Evolutionary conservation across 2,888 invertebrate genomes (phyloP), one percentile per base, ranked within the genome.

Genomic region (Aradus depressus): DNA sequence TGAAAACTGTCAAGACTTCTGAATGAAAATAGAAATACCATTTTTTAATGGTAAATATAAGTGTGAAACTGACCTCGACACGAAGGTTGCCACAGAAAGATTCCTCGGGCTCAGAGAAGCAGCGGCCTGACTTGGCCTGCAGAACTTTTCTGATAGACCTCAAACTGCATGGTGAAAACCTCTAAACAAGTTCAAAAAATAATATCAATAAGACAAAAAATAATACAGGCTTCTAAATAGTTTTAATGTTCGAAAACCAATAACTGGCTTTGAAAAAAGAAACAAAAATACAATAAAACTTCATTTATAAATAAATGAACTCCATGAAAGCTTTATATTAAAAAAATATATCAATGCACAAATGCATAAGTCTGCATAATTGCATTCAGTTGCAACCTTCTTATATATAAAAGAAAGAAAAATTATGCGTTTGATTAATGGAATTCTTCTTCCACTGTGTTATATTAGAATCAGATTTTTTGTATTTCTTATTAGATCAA

Each of bases 71-170:
- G 35, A 57, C 57, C 43, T 97, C 92, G 1, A 96, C 93, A 10
- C 93, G 76, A 58, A 92, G 74, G 72, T 97, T 96, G 6, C 96
- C 96, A 68, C 96, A 97, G 70, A 93, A 92, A 48, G 91, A 90
- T 70, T 90, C 90, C 67, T 91, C 90, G 0, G 91, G 92, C 70
- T 91, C 91, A 1, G 87, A 90, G 67, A 91, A 91, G 66, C 90
- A 91, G 44, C 88, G 76, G 0, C 87, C 85, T 0, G 92, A 89
- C 69, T 95, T 96, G 1, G 89, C 87, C 68, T 87, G 83, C 48
- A 96, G 70, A 31, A 96, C 95, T 70, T 92, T 90, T 45, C 89
- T 79, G 57, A 96, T 93, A 1, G 92, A 91, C 19, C 92, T 77
- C 55, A 89, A 74, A 64, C 91, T 92, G 69, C 96, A 96, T 0